Evolutionary conservation across 2,797 vertebrate species (phyloP), one percentile per base, ranked within the genome.

Genomic region (Hypotaenidia philippensis): DNA sequence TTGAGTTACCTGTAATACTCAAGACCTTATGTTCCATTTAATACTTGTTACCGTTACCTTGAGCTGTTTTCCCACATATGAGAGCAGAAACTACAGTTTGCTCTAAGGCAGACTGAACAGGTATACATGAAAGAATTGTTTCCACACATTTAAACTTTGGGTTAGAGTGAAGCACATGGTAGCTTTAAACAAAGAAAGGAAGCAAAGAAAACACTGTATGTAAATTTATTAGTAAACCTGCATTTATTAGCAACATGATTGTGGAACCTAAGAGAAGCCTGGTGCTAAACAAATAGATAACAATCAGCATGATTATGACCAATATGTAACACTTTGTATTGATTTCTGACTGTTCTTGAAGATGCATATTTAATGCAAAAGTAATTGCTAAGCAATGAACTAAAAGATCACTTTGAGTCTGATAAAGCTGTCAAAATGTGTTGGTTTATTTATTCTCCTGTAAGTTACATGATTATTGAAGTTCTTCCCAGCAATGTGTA

Each of bases 151-250:
- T 31, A 17, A 20, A 60, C 21, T 10, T 5, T 15, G 25, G 9
- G 21, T 50, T 11, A 55, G 4, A 79, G 20, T 2, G 34, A 64
- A 16, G 20, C 8, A 26, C 1, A 4, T 44, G 27, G 29, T 31
- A 41, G 20, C 27, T 70, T 70, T 36, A 50, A 75, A 79, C 9
- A 76, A 64, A 38, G 34, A 60, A 12, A 44, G 12, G 5, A 68
- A 68, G 17, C 5, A 23, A 34, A 9, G 23, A 10, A 22, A 78
- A 44, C 10, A 26, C 11, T 50, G 8, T 13, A 7, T 0, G 0
- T n/a, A 56, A 69, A 25, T 14, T 40, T 12, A n/a, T 5, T 47
- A 56, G 56, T 32, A 52, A 87, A 65, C 40, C 3, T 34, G 1
- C 16, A 41, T 70, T 79, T 61, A 11, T 57, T 47, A 31, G 31